These are phyloP conservation scores for Scatophagus argus DNA, from an alignment of 2,113 vertebrate genomes.

Conservation along the genomic window DNA sequence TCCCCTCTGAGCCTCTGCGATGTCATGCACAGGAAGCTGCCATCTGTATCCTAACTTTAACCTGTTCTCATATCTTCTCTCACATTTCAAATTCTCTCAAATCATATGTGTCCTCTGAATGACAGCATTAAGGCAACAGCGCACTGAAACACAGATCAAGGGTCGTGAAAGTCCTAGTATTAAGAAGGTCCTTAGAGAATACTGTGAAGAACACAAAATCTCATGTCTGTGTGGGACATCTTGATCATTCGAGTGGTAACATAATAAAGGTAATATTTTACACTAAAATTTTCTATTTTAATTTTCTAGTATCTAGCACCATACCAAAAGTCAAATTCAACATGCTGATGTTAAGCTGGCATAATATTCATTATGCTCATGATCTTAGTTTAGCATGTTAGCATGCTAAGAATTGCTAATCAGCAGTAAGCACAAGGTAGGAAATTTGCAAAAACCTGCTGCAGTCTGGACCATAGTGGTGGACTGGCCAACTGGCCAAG, in stretches of 20 bases:
- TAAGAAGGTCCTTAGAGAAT: not conserved
- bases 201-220: not conserved
- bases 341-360: not conserved
- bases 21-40: not conserved
- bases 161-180: not conserved
- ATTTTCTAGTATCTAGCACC: not conserved
- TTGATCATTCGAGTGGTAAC: too few relatives aligned
- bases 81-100: not conserved
- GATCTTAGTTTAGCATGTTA: not conserved
- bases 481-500: too few relatives aligned
- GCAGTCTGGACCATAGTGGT: not conserved
- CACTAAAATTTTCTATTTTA: not conserved
- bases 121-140: not conserved
- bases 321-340: too few relatives aligned
- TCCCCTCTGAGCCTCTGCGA: not conserved
- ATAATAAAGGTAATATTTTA: not conserved
- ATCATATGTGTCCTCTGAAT: not conserved
- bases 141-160: not conserved
- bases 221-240: not conserved
- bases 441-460: too few relatives aligned
- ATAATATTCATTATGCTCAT: not conserved
- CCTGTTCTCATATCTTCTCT: not conserved
- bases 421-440: too few relatives aligned
- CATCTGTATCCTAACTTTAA: slow-evolving; percentile 8
- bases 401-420: not conserved